Evolutionary conservation across 2,113 vertebrate genomes (phyloP).

Genomic region (Mustelus asterias): DNA sequence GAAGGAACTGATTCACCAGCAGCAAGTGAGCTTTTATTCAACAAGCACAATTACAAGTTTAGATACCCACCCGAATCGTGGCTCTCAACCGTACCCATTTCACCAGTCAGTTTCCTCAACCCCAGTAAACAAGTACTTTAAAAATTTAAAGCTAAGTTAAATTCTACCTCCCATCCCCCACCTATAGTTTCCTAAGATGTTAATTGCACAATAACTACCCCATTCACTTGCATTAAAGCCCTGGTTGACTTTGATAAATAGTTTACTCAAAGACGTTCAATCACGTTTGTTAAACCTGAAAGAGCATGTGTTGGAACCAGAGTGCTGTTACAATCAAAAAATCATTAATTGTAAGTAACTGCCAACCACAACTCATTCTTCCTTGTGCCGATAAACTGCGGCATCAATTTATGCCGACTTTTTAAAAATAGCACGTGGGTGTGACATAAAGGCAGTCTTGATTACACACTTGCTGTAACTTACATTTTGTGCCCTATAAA

Average conservation of each 20-base stretch:
- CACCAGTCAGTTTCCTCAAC: background rate
- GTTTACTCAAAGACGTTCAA: background rate
- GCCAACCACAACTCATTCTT: too few species aligned
- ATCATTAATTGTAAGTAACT: background rate
- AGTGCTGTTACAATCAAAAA: background rate
- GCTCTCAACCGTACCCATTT: background rate
- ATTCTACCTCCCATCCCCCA: background rate
- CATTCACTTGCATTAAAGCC: background rate
- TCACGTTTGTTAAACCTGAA: background rate
- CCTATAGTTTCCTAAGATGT: background rate
- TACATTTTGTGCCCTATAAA: background rate
- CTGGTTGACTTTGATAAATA: background rate
- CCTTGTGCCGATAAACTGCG: too few species aligned
- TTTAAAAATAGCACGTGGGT: background rate
- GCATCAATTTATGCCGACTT: background rate
- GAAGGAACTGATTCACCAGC: background rate
- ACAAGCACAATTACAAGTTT: background rate
- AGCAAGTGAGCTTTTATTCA: background rate
- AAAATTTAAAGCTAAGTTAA: background rate
- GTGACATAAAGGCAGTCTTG: background rate
- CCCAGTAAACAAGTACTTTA: background rate
- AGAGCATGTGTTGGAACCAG: background rate
- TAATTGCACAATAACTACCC: background rate
- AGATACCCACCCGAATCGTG: background rate
- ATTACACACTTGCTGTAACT: background rate